Conservation (phyloP, 2,113 vertebrate species). For the Mobula hypostoma region DNA sequence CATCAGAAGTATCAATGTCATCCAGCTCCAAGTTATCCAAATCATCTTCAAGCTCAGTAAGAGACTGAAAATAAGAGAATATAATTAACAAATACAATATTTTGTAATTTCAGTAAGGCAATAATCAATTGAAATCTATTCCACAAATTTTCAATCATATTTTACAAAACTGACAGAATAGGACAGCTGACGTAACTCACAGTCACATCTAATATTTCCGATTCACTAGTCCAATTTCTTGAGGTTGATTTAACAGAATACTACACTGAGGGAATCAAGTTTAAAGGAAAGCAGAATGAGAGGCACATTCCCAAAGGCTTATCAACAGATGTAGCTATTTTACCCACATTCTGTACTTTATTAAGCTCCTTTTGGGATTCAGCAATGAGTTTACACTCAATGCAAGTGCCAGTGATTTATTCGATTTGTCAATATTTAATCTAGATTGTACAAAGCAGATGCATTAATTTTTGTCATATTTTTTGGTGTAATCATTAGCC, state of each 20-base stretch:
- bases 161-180: not conserved
- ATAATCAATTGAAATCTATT: too few species aligned
- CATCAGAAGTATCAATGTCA: conserved; percentile 90
- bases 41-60: conserved; percentile 87
- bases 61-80: conserved; percentile 54
- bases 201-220: too few species aligned
- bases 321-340: not conserved
- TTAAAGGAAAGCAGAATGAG: not conserved
- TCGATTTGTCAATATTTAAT: not conserved
- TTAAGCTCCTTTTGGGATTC: not conserved
- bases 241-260: not conserved
- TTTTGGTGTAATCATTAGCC: too few species aligned
- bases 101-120: not conserved
- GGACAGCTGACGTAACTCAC: not conserved
- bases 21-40: conserved; percentile 93
- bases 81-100: not conserved
- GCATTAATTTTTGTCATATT: too few species aligned
- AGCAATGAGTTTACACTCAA: too few species aligned
- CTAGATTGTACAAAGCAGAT: too few species aligned
- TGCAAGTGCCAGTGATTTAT: not conserved
- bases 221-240: not conserved
- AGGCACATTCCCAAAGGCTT: not conserved
- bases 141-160: not conserved
- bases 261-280: too few species aligned
- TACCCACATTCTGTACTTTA: not conserved